A percentile compares a stretch with the other conserved stretches of the same genome.
Conservation (phyloP, 2,797 vertebrate genomes). For the Neopelma chrysocephalum region DNA sequence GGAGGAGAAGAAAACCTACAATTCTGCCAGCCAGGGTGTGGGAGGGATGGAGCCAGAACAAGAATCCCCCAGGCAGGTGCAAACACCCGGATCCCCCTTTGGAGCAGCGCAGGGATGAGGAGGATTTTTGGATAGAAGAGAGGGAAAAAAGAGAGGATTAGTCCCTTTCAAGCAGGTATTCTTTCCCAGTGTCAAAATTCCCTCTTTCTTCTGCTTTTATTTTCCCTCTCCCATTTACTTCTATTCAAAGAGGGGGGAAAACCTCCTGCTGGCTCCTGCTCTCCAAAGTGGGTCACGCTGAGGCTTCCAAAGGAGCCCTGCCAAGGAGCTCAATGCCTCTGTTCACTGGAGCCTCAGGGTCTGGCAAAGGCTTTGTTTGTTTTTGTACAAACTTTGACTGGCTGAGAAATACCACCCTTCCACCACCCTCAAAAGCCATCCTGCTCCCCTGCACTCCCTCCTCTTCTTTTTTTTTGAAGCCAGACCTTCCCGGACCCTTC, state of each 20-base stretch:
- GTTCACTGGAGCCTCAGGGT: neutral
- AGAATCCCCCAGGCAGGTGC: neutral
- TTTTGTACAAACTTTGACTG: constrained; percentile 33
- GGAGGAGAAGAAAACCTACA: neutral
- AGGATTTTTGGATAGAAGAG: neutral
- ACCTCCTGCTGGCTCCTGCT: neutral
- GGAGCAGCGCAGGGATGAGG: neutral
- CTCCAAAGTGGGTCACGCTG: constrained; percentile 31
- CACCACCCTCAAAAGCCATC: neutral
- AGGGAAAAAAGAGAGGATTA: neutral
- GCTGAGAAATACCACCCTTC: neutral
- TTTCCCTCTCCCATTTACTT: constrained; percentile 9
- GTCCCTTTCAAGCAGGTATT: neutral
- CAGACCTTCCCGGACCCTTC: fast-evolving
- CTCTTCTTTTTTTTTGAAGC: neutral
- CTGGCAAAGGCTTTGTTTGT: constrained; percentile 60
- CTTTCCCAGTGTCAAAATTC: constrained; percentile 31
- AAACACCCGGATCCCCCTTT: neutral
- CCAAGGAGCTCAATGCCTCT: constrained; percentile 34
- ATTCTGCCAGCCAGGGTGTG: neutral
- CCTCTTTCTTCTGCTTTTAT: neutral
- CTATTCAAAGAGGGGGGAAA: neutral
- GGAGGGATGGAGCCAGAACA: neutral
- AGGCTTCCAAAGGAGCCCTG: constrained; percentile 11
- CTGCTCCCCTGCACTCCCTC: neutral